Evolutionary conservation across 2,113 vertebrate genomes (phyloP).

Genomic region (Pica pica): DNA sequence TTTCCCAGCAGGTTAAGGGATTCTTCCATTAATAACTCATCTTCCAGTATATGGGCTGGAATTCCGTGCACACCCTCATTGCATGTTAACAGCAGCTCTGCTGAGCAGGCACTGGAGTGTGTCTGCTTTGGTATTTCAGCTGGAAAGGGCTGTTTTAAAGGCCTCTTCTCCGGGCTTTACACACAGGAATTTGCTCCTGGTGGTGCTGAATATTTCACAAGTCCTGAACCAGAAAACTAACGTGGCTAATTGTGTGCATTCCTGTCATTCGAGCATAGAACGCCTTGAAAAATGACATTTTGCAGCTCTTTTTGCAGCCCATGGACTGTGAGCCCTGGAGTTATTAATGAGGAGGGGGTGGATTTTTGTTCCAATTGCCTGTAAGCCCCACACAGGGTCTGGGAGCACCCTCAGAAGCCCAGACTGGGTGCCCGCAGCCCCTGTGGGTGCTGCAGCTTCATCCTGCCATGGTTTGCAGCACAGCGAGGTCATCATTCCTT

Average conservation of each 20-base stretch:
- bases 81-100: background rate
- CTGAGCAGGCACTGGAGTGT: background rate
- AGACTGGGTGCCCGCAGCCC: background rate
- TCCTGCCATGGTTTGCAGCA: background rate
- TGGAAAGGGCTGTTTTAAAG: background rate
- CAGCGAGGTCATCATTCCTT: background rate
- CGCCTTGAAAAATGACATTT: background rate
- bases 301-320: background rate
- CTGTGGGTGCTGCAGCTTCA: background rate
- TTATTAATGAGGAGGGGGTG: background rate
- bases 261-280: background rate
- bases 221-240: background rate
- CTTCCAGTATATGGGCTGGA: background rate
- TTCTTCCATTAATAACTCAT: background rate
- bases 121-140: background rate
- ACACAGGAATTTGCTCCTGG: background rate
- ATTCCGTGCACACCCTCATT: background rate
- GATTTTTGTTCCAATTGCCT: background rate
- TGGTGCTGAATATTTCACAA: slow-evolving; percentile 8
- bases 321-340: background rate
- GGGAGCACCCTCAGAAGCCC: background rate
- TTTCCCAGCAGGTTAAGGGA: background rate
- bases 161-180: background rate
- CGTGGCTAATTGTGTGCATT: background rate
- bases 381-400: background rate